Evolutionary conservation across 1,140 invertebrate genomes (phyloP), one percentile per base, ranked within the genome.

Genomic region (Drosophila willistoni): DNA sequence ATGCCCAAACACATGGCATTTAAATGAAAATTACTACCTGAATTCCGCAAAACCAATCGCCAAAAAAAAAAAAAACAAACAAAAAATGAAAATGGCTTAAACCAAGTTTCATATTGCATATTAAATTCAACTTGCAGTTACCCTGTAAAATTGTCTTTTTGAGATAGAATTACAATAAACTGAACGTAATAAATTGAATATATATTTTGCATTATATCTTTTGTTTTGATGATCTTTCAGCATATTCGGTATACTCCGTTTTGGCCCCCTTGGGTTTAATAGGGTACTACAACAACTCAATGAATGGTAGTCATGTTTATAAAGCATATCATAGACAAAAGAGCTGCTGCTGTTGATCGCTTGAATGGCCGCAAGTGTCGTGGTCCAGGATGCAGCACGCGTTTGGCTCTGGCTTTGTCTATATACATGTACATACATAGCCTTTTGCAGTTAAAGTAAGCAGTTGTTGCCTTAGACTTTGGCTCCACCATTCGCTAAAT

Each of bases 21-120:
- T 81, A 84, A 78, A 70, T 72, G 69, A 71, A 87, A 81, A 90
- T 89, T 89, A 89, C 84, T 89, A 89, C 85, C 84, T 89, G 84
- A 89, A 73, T 89, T 89, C 84, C 84, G 84, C 84, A 89, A 68
- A 51, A 44, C 55, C 79, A 77, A 78, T 25, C 22, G 2, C 22
- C 67, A 68, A 19, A 10, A 14, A 17, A 13, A 29, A 33, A 25
- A n/a, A n/a, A n/a, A n/a, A n/a, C n/a, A n/a, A n/a, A n/a, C n/a
- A n/a, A n/a, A n/a, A 36, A 75, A 71, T 61, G 68, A 57, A 65
- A 68, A 76, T 59, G 41, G 56, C 65, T 64, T 19, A 39, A 22
- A 39, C 73, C 10, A 33, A 39, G 12, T 60, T 22, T 3, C 44
- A 39, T 39, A 2, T 60, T 36, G 42, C 9, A 22, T 6, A 39